These are phyloP conservation scores for Dallia pectoralis DNA, from an alignment of 2,797 vertebrate genomes.

Conservation along the genomic window DNA sequence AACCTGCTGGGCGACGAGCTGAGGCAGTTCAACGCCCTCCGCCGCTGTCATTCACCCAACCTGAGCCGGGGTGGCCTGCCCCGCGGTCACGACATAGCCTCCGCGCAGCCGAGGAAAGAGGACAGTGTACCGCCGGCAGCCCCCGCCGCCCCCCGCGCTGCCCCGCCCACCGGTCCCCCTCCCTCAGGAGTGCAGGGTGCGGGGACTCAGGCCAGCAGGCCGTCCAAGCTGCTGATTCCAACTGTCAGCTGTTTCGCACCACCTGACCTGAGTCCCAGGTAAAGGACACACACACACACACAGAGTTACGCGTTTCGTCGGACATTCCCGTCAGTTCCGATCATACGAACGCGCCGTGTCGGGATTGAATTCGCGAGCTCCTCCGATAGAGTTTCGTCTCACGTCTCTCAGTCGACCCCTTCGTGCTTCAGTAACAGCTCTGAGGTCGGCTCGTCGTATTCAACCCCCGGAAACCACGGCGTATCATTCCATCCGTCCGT, in stretches of 20 bases:
- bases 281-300: neutral
- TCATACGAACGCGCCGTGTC: neutral
- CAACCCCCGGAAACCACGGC: conserved; percentile 22
- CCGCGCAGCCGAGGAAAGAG: conserved; percentile 71
- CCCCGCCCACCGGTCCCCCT: conserved; percentile 35
- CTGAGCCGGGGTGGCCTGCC: conserved; percentile 57
- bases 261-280: conserved; percentile 93
- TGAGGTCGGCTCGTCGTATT: conserved; percentile 38
- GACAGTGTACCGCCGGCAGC: conserved; percentile 27
- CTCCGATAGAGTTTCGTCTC: conserved; percentile 18
- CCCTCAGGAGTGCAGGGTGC: conserved; percentile 18
- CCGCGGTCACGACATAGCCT: conserved; percentile 71
- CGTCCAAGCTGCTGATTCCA: conserved; percentile 85
- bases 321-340: neutral
- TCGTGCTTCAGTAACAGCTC: conserved; percentile 46
- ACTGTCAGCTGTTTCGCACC: conserved; percentile 78
- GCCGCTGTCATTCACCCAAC: conserved; percentile 80
- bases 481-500: conserved; percentile 23
- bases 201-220: conserved; percentile 64
- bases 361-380: conserved; percentile 43
- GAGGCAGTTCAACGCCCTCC: conserved; percentile 83
- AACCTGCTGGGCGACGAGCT: conserved; percentile 90
- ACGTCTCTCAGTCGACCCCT: conserved; percentile 55
- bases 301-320: neutral
- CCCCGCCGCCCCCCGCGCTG: conserved; percentile 18